These are phyloP conservation scores for Araneus ventricosus DNA, from an alignment of 1,140 invertebrate species.

Conservation along the genomic window DNA sequence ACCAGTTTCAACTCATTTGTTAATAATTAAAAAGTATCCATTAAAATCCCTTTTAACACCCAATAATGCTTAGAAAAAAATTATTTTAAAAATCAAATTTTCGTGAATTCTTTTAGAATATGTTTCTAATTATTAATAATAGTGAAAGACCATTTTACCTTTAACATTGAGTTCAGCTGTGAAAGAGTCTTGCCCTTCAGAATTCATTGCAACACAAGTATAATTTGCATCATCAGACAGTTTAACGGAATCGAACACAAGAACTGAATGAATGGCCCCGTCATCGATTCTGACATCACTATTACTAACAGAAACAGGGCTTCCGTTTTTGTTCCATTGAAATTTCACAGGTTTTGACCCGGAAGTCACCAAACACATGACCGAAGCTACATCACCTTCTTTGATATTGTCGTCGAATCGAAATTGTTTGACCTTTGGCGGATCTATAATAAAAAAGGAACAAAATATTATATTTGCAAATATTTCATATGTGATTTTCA, in stretches of 20 bases:
- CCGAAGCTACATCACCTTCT: slow-evolving; percentile 59
- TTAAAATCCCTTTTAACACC: background rate
- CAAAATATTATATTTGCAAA: too few species aligned
- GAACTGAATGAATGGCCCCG: slow-evolving; percentile 80
- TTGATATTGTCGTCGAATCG: slow-evolving; percentile 54
- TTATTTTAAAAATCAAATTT: too few species aligned
- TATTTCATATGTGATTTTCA: too few species aligned
- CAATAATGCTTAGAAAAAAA: background rate
- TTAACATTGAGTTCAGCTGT: slow-evolving; percentile 75
- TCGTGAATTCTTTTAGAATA: too few species aligned
- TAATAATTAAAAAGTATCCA: too few species aligned
- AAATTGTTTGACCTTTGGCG: slow-evolving; percentile 50
- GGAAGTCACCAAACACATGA: slow-evolving; percentile 45
- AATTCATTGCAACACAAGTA: slow-evolving; percentile 83
- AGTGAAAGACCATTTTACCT: slow-evolving; percentile 54
- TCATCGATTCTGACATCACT: slow-evolving; percentile 8
- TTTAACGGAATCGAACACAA: slow-evolving; percentile 88
- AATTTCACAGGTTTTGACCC: slow-evolving; percentile 46
- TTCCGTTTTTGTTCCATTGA: slow-evolving; percentile 58
- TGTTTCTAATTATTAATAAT: too few species aligned
- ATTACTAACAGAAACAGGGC: background rate
- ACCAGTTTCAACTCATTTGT: too few species aligned
- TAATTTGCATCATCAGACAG: slow-evolving; percentile 87
- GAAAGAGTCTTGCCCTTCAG: slow-evolving; percentile 78
- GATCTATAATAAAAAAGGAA: too few species aligned